These are phyloP conservation scores for Gopherus flavomarginatus DNA, from an alignment of 2,113 vertebrate genomes.

Conservation along the genomic window DNA sequence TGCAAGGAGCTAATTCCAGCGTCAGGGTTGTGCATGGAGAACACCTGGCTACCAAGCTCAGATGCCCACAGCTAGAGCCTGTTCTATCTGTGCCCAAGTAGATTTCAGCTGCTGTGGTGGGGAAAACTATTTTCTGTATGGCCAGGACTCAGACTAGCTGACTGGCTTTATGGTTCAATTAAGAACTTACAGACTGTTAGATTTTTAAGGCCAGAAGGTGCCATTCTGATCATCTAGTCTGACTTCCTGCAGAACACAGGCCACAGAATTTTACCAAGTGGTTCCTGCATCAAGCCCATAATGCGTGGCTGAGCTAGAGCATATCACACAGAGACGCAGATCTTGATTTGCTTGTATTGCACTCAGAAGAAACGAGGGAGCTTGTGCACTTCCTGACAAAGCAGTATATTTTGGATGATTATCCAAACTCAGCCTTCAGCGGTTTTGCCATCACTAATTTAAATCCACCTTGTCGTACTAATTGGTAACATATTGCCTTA, in stretches of 20 bases:
- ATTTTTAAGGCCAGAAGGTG: background rate
- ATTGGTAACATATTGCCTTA: background rate
- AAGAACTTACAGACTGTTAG: background rate
- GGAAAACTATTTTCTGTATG: background rate
- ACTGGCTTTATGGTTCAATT: background rate
- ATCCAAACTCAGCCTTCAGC: accelerated
- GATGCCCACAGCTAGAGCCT: background rate
- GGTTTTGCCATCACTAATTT: background rate
- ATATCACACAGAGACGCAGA: background rate
- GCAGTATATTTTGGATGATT: background rate
- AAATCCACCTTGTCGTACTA: background rate
- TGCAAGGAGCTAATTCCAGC: background rate
- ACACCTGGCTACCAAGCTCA: background rate
- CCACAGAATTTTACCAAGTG: background rate
- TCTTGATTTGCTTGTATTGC: background rate
- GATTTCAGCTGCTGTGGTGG: background rate
- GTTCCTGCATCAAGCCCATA: background rate
- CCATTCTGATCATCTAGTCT: background rate
- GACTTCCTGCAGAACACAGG: background rate
- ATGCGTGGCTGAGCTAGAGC: background rate
- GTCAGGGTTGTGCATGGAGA: background rate
- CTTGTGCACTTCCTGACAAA: background rate
- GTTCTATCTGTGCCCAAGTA: background rate
- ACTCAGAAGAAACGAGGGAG: background rate
- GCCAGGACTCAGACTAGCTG: background rate